Conservation (phyloP, 2,797 vertebrate genomes). For the Melanotaenia nigrans region DNA sequence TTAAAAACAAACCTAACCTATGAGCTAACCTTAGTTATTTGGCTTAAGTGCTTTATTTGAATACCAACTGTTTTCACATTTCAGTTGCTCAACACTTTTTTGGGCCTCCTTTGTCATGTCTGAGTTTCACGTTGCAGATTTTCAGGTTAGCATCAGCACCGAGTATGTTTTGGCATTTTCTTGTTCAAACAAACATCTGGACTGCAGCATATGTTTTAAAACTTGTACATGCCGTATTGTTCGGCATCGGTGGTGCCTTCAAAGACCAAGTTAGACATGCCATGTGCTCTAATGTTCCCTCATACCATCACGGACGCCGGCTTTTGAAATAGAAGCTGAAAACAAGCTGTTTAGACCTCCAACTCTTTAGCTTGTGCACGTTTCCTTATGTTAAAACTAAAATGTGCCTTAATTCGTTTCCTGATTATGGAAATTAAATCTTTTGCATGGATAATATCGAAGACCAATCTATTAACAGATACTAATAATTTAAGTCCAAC, state of each 20-base stretch:
- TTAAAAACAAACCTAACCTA: background rate
- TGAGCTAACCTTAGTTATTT: background rate
- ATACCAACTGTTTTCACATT: background rate
- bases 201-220: background rate
- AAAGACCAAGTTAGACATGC: background rate
- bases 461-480: slow-evolving; percentile 1
- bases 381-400: background rate
- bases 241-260: background rate
- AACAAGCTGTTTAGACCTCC: background rate
- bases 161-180: background rate
- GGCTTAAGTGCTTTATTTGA: background rate
- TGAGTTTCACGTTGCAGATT: background rate
- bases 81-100: background rate
- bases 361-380: background rate
- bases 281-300: background rate
- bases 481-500: background rate
- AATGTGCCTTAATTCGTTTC: rapidly evolving
- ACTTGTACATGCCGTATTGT: background rate
- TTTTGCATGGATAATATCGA: background rate
- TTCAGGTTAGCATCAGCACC: no score
- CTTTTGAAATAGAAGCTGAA: background rate
- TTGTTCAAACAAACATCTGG: background rate
- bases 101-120: background rate
- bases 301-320: background rate
- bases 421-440: background rate